Evolutionary conservation across 2,888 invertebrate species (phyloP), one percentile per base, ranked within the genome.

Genomic region (Drosophila peninsularis): DNA sequence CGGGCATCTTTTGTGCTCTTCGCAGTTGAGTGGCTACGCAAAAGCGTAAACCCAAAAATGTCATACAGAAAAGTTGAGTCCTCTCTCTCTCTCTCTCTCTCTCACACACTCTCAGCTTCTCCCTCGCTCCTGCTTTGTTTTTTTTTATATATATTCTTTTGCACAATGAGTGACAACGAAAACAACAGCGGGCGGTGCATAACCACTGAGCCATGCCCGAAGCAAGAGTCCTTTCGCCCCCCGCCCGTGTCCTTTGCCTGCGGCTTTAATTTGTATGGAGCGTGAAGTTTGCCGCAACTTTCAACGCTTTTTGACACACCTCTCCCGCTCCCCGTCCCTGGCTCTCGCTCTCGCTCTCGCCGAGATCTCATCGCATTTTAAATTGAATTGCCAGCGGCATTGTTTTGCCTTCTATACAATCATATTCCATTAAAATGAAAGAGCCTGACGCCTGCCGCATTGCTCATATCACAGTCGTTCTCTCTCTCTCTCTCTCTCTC

Each of bases 21-120:
- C 88, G 88, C 91, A 91, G 88, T 91, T 90, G 91, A 91, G 85
- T 91, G 83, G 91, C 91, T 83, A 82, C 90, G 90, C 86, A 90
- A 82, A 90, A 90, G 89, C 80, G 78, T 68, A 75, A 85, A 81
- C 77, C 73, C 81, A 73, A 71, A 73, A 86, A 86, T 86, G 80
- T 86, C 85, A 86, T 78, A 87, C 75, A 54, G 83, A 76, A 83
- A 75, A 74, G 85, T 66, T 77, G 37, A 11, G 27, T 6, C 19
- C 61, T 39, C 71, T 54, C 62, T 14, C 21, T 30, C 36, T 19
- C 11, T 0, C 30, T 13, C 32, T 19, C 19, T 11, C 7, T 4
- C 19, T 24, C 24, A 5, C 24, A 3, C 24, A 3, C 24, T 24
- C 19, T 30, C 7, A 24, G 24, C 14, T 49, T 49, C 49, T 32